A percentile compares a stretch with the other conserved stretches of the same genome.
These are phyloP conservation scores for Pipistrellus pygmaeus DNA, from an alignment of 2,797 vertebrate genomes.

Conservation along the genomic window DNA sequence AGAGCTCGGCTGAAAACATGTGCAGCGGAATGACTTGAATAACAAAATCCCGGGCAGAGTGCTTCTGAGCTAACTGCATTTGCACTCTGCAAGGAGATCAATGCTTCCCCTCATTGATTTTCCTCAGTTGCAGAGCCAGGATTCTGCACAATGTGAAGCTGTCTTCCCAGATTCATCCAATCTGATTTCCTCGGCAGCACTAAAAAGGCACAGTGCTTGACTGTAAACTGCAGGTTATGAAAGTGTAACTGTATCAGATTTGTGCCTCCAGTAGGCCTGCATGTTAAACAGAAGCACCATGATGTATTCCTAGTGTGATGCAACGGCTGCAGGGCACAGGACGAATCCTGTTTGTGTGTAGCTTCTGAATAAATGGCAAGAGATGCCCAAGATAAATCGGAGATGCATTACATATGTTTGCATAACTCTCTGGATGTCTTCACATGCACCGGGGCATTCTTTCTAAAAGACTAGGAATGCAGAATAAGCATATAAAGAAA, in stretches of 20 bases:
- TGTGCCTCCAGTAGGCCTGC: conserved; percentile 73
- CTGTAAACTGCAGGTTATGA: conserved; percentile 84
- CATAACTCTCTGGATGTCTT: conserved; percentile 74
- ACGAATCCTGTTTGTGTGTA: conserved; percentile 55
- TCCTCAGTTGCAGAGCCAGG: conserved; percentile 82
- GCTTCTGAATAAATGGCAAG: conserved; percentile 73
- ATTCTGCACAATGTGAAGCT: conserved; percentile 86
- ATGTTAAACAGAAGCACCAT: conserved; percentile 76
- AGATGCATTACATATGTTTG: conserved; percentile 78
- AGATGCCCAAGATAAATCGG: conserved; percentile 73
- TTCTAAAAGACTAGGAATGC: conserved; percentile 71
- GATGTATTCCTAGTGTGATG: conserved; percentile 54
- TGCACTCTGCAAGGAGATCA: conserved; percentile 89
- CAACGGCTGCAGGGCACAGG: conserved; percentile 55
- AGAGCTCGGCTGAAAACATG: conserved; percentile 87
- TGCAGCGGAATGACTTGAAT: conserved; percentile 87
- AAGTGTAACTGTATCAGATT: conserved; percentile 81
- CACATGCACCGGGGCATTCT: conserved; percentile 70
- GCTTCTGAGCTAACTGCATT: conserved; percentile 86
- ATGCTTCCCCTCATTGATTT: conserved; percentile 89
- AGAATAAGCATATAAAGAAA: conserved; percentile 79
- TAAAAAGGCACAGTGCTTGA: conserved; percentile 83
- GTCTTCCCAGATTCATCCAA: conserved; percentile 84
- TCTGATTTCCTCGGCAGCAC: conserved; percentile 85
- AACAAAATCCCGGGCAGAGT: conserved; percentile 87